Evolutionary conservation across 2,888 invertebrate species (phyloP).

Genomic region (Hyles lineata): DNA sequence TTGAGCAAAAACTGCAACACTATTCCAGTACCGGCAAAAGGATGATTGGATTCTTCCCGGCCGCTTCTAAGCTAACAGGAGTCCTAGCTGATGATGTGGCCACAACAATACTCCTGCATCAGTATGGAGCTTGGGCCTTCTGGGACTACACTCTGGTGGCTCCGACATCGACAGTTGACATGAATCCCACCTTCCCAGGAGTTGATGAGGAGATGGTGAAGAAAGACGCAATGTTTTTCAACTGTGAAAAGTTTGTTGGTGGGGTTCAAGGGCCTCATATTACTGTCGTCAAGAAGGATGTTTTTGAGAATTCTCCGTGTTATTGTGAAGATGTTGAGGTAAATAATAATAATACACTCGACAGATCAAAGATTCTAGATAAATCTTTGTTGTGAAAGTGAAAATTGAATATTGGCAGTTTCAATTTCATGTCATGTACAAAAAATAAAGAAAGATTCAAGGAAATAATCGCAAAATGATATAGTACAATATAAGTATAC

Average conservation of each 20-base stretch:
- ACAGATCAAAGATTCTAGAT: too few species aligned
- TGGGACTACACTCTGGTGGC: slow-evolving; percentile 96
- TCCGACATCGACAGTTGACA: slow-evolving; percentile 91
- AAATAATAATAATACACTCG: slow-evolving; percentile 36
- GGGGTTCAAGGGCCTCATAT: slow-evolving; percentile 94
- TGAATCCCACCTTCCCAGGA: slow-evolving; percentile 91
- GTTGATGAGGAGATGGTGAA: slow-evolving; percentile 89
- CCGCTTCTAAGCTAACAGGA: slow-evolving; percentile 95
- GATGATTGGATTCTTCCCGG: slow-evolving; percentile 93
- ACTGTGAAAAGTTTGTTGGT: slow-evolving; percentile 95
- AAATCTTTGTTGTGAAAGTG: too few species aligned
- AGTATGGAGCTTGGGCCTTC: slow-evolving; percentile 92
- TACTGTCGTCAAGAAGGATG: slow-evolving; percentile 80
- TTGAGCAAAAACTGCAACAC: slow-evolving; percentile 88
- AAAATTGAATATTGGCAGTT: too few species aligned
- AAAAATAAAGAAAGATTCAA: too few species aligned
- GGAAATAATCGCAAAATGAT: too few species aligned
- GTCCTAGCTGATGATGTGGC: slow-evolving; percentile 93
- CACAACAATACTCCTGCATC: slow-evolving; percentile 92
- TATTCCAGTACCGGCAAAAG: slow-evolving; percentile 86
- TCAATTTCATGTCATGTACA: too few species aligned
- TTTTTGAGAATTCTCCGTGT: slow-evolving; percentile 74
- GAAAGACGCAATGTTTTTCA: slow-evolving; percentile 95
- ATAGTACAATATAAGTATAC: background rate
- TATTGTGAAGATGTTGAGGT: slow-evolving; percentile 80